Base-by-base conservation (phyloP, 2,113 vertebrate genomes). In the Nestor notabilis region DNA sequence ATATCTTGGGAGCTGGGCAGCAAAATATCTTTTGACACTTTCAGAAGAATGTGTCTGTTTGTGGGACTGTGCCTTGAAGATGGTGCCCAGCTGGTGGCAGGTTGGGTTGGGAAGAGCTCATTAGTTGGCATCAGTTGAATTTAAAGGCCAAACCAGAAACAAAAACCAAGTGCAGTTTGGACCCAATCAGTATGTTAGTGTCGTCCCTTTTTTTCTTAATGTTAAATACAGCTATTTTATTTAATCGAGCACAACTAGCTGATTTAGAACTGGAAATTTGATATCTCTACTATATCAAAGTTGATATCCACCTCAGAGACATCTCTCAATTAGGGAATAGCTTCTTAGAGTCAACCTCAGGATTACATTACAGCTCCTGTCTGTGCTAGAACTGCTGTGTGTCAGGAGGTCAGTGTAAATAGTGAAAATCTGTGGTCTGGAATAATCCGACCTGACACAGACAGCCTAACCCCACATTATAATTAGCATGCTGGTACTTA, bases 401-500 rank as follows among this genome's bases (percentile, higher is more conserved):
- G 43, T 72, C 65, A 85, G 33, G 33, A 94, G 31, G n/a, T 74
- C 70, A 55, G 17, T 1, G 2, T 31, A 86, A 87, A 61, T 9
- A 83, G 41, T 28, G 43, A 83, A 80, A 91, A 63, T 79, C 25
- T 71, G 43, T 60, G 82, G 69, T 44, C 43, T 90, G 70, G 84
- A 93, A 93, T 89, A 89, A 89, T 80, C 56, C 41, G 55, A 5
- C 46, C 11, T 87, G 61, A 91, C 35, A 61, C 13, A 69, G 70
- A 61, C 27, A 76, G 17, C 20, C 13, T 88, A 91, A 90, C 44
- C 20, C 25, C 63, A n/a, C 31, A 1, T 52, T 72, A 76, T 35
- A 87, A 90, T 88, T 61, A 68, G 63, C 41, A 49, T 63, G 25
- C 49, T 71, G 70, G 31, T n/a, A 61, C 31, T 90, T 93, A 90